Evolutionary conservation across 2,113 vertebrate species (phyloP).

Genomic region (Bos indicus): DNA sequence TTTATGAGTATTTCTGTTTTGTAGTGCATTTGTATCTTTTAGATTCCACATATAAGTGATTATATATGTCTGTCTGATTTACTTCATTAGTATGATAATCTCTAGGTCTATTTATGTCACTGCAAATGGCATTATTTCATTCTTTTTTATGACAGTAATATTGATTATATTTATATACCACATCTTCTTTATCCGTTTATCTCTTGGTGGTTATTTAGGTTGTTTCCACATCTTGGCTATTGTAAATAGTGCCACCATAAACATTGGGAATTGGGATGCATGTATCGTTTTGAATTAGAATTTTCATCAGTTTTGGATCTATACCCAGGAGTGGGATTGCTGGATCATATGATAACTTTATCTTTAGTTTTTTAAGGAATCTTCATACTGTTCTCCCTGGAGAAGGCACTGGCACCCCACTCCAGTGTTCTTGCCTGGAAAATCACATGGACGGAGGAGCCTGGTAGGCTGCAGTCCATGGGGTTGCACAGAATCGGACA

Average conservation of each 20-base stretch:
- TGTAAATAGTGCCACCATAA: not conserved
- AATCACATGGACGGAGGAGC: not conserved
- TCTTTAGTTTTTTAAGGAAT: not conserved
- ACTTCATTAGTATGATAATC: not conserved
- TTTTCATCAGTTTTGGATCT: not conserved
- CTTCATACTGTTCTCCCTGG: not conserved
- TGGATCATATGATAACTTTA: not conserved
- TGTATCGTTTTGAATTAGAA: not conserved
- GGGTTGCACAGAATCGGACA: fast-evolving
- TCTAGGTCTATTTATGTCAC: not conserved
- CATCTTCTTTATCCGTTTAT: not conserved
- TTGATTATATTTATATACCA: not conserved
- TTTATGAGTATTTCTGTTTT: not conserved
- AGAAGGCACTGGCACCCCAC: not conserved
- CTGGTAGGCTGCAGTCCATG: not conserved
- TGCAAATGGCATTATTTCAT: not conserved
- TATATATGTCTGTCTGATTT: not conserved
- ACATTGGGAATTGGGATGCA: not conserved
- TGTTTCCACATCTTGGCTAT: not conserved
- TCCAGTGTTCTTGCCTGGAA: not conserved
- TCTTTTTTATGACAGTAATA: not conserved
- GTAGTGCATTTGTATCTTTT: not conserved
- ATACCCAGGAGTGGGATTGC: not conserved
- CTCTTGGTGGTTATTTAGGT: not conserved
- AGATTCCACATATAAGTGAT: not conserved